Base-by-base conservation (phyloP, 2,888 invertebrate species). In the Cerastis rubricosa region DNA sequence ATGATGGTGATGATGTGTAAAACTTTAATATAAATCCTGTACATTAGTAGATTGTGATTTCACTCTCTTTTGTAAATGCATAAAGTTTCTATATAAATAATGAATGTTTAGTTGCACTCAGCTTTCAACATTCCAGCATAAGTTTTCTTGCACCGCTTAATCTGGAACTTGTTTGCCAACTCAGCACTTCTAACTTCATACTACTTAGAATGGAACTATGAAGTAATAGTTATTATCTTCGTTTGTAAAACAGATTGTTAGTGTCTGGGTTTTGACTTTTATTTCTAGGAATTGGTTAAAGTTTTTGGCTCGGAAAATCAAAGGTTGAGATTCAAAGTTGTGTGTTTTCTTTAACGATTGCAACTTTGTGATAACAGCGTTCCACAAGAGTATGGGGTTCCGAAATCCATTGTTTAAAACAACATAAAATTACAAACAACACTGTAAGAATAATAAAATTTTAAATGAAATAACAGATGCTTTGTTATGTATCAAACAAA, bases 141-240 rank as follows among this genome's bases (percentile, higher is more conserved):
- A 85, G 77, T 83, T 85, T 77, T 73, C 74, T 71, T 78, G 70
- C 72, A 78, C 47, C 67, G 66, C 54, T 85, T 74, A 83, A 78
- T 86, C 78, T 75, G 14, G 66, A 83, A 83, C 74, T 83, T 65
- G 76, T 82, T 83, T 65, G 14, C 86, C 12, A 57, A 85, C 43
- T 83, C 85, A 70, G 76, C 73, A 81, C 54, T 81, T 81, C 81
- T 71, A 80, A 74, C 68, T 74, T 74, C 19, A 61, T 67, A 67
- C 49, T 73, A 51, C 61, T 74, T 57, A 12, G 25, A 47, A 49
- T 17, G 22, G 49, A 85, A 74, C 71, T 68, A 25, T 59, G 54
- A 51, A 45, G 47, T 47, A 71, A 74, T 12, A 40, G 35, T 71
- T 59, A 57, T 63, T 67, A 64, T 64, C 7, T 43, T 54, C 2